phyloP scores from a whole-genome alignment of 2,888 invertebrate genomes.

The Drosophila lacicola region DNA sequence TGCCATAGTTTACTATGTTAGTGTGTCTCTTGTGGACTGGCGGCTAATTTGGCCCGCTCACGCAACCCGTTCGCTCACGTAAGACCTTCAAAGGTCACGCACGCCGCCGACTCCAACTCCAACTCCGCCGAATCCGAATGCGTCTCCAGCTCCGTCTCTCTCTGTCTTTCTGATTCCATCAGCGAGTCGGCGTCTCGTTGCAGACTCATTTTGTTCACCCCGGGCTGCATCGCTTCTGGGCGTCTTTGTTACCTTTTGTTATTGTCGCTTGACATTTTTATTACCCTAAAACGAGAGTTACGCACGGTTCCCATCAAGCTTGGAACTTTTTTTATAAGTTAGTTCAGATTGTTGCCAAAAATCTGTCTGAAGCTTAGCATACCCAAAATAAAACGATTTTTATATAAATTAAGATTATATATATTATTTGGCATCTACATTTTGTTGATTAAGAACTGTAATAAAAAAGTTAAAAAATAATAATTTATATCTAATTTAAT shows the following conservation, averaged over 20 bases:
- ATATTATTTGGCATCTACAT: no score
- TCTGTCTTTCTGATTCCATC: background rate
- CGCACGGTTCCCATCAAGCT: background rate
- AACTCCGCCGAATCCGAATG: constrained; percentile 10
- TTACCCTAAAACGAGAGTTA: constrained; percentile 21
- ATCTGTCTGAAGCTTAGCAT: no score
- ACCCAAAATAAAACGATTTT: no score
- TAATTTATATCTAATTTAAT: no score
- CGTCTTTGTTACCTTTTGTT: constrained; percentile 38
- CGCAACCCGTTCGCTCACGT: constrained; percentile 68
- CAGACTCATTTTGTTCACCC: constrained; percentile 37
- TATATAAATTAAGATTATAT: no score
- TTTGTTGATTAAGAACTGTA: no score
- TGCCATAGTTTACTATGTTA: constrained; percentile 13
- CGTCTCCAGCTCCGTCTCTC: constrained; percentile 1
- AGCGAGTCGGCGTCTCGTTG: constrained; percentile 13
- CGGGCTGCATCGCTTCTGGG: constrained; percentile 58
- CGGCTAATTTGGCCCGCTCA: constrained; percentile 52
- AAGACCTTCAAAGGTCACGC: constrained; percentile 77
- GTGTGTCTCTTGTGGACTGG: constrained; percentile 39
- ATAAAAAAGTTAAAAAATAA: no score
- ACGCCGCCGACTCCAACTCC: constrained; percentile 37
- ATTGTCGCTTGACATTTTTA: constrained; percentile 11
- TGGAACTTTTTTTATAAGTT: background rate
- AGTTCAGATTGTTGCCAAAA: no score